These are phyloP conservation scores for Macrosoma leucophasiata DNA, from an alignment of 2,888 invertebrate species.

Conservation along the genomic window DNA sequence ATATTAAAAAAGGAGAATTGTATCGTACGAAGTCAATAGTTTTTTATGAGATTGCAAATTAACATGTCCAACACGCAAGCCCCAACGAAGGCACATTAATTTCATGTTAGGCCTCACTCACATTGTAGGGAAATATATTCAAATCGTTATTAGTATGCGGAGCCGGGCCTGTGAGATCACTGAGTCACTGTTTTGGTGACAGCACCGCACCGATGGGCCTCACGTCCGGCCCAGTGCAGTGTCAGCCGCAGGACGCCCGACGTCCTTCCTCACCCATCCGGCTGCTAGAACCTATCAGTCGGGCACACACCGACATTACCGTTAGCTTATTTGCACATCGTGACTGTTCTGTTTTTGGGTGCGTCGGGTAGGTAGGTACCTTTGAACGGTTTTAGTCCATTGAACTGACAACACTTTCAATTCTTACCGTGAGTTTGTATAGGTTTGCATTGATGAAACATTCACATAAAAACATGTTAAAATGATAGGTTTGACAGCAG, in stretches of 20 bases:
- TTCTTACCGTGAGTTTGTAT: too few species aligned
- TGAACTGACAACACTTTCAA: too few species aligned
- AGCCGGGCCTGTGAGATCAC: constrained; percentile 34
- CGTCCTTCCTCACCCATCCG: constrained; percentile 42
- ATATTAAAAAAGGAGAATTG: too few species aligned
- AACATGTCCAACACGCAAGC: too few species aligned
- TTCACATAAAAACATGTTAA: too few species aligned
- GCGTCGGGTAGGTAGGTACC: constrained; percentile 19
- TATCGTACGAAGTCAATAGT: too few species aligned
- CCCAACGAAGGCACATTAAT: too few species aligned
- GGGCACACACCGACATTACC: constrained; percentile 34
- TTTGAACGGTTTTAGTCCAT: constrained; percentile 24
- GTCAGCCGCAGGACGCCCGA: constrained; percentile 33
- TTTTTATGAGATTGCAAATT: too few species aligned
- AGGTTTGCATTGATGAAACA: too few species aligned
- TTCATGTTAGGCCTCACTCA: too few species aligned
- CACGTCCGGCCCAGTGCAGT: constrained; percentile 32
- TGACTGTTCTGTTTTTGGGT: constrained; percentile 31
- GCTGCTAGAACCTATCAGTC: constrained; percentile 31
- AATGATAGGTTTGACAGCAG: too few species aligned
- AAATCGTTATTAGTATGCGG: constrained; percentile 26
- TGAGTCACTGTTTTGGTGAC: constrained; percentile 48
- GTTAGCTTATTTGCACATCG: constrained; percentile 54
- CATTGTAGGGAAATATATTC: constrained; percentile 21
- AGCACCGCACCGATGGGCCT: too few species aligned